phyloP scores from a whole-genome alignment of 1,140 invertebrate genomes.

The Drosophila orena region DNA sequence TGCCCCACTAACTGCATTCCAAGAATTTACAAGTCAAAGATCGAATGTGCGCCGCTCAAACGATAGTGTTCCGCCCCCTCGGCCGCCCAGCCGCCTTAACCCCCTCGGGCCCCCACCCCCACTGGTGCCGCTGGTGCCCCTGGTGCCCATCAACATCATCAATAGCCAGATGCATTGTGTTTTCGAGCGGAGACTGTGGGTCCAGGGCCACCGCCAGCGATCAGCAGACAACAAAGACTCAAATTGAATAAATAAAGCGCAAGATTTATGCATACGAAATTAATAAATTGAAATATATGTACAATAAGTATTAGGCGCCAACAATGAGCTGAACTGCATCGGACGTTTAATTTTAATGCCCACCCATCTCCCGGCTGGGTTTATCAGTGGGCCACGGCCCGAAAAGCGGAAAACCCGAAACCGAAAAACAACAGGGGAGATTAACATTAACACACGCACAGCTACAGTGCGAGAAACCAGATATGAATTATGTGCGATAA shows the following conservation, averaged over 20 bases:
- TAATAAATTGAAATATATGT: slow-evolving; percentile 81
- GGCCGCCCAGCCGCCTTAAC: not conserved
- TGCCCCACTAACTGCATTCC: slow-evolving; percentile 79
- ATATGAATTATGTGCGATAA: slow-evolving; percentile 81
- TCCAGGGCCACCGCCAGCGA: slow-evolving; percentile 64
- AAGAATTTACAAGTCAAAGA: slow-evolving; percentile 83
- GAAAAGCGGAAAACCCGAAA: slow-evolving; percentile 4
- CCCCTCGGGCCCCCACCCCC: slow-evolving; percentile 3
- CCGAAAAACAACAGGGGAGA: slow-evolving; percentile 51
- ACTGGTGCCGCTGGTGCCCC: too few species aligned
- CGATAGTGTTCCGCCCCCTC: slow-evolving; percentile 52
- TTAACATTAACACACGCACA: slow-evolving; percentile 56
- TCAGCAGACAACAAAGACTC: slow-evolving; percentile 80
- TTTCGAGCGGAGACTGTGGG: slow-evolving; percentile 18
- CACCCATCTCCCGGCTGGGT: slow-evolving; percentile 24
- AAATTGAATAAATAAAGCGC: slow-evolving; percentile 81
- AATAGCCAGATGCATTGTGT: slow-evolving; percentile 44
- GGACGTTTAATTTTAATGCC: slow-evolving; percentile 69
- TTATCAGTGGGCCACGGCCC: slow-evolving; percentile 51
- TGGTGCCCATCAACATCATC: slow-evolving; percentile 5
- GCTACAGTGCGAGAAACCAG: slow-evolving; percentile 69
- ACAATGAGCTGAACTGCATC: slow-evolving; percentile 66
- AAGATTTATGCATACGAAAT: slow-evolving; percentile 82
- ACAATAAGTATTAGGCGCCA: slow-evolving; percentile 67
- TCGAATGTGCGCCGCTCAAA: slow-evolving; percentile 70